Evolutionary conservation across 2,888 invertebrate species (phyloP).

Genomic region (Phasia obesa): DNA sequence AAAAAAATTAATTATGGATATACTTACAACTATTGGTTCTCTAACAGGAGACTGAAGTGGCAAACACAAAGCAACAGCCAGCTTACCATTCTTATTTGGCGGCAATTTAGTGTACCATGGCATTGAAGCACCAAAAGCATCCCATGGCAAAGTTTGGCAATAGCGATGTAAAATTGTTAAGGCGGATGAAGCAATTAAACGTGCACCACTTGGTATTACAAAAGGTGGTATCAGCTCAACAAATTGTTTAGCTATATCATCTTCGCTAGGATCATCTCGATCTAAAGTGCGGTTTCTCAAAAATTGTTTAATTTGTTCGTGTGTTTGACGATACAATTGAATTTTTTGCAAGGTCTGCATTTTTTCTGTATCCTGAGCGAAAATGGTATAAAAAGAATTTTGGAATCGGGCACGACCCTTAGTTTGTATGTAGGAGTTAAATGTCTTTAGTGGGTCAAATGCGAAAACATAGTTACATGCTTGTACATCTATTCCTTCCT

Average conservation of each 20-base stretch:
- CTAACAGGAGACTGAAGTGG: constrained; percentile 91
- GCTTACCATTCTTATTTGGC: neutral
- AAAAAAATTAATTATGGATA: neutral
- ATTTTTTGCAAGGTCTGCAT: constrained; percentile 81
- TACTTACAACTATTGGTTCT: constrained; percentile 86
- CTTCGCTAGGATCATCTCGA: constrained; percentile 83
- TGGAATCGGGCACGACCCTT: constrained; percentile 91
- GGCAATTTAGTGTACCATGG: constrained; percentile 82
- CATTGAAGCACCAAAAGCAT: constrained; percentile 87
- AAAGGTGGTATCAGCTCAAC: constrained; percentile 79
- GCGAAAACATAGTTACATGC: constrained; percentile 91
- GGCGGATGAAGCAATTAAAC: constrained; percentile 74
- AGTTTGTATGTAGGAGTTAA: constrained; percentile 93
- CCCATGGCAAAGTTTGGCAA: constrained; percentile 89
- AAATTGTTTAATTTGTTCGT: constrained; percentile 84
- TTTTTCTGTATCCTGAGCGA: constrained; percentile 82
- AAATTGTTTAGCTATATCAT: constrained; percentile 85
- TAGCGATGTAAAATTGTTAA: constrained; percentile 88
- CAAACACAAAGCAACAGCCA: constrained; percentile 84
- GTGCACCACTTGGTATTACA: constrained; percentile 75
- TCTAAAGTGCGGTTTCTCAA: constrained; percentile 84
- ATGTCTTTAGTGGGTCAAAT: constrained; percentile 88
- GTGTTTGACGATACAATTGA: constrained; percentile 83
- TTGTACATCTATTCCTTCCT: constrained; percentile 94
- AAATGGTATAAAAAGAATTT: constrained; percentile 85